A percentile compares a stretch with the other conserved stretches of the same genome.
Conservation (phyloP, 2,113 vertebrate species). For the Arvicanthis niloticus region DNA sequence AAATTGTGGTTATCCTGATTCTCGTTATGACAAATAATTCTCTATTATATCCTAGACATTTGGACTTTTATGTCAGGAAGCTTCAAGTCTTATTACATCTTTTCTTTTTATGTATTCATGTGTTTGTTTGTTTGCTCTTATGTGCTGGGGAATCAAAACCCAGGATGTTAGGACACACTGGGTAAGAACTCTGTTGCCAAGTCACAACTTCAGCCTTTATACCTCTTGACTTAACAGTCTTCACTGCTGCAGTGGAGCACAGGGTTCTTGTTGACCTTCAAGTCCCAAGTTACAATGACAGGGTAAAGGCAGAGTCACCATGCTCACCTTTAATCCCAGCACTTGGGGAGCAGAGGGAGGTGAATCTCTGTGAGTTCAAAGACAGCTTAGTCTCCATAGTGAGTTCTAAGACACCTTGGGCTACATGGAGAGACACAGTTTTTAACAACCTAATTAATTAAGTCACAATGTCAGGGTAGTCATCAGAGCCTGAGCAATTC, state of each 20-base stretch:
- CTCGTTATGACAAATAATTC: conserved; percentile 20
- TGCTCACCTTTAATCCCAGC: neutral
- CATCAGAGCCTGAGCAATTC: neutral
- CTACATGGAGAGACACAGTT: neutral
- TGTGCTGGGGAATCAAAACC: neutral
- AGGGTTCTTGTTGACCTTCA: neutral
- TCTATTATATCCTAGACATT: neutral
- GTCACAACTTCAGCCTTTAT: neutral
- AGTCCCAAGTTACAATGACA: neutral
- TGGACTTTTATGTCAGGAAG: neutral
- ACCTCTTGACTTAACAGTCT: neutral
- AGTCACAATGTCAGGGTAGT: neutral
- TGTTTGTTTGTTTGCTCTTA: neutral
- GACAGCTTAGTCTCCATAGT: neutral
- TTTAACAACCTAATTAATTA: neutral
- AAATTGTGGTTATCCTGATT: conserved; percentile 34
- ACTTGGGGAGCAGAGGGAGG: too few species aligned
- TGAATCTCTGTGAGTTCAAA: neutral
- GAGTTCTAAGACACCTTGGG: neutral
- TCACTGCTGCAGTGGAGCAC: neutral
- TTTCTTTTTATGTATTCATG: neutral
- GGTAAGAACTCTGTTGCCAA: neutral
- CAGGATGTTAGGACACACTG: neutral
- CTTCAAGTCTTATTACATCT: neutral
- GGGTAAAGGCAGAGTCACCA: neutral